These are phyloP conservation scores for Agrotis segetum DNA, from an alignment of 2,888 invertebrate genomes.

Conservation along the genomic window DNA sequence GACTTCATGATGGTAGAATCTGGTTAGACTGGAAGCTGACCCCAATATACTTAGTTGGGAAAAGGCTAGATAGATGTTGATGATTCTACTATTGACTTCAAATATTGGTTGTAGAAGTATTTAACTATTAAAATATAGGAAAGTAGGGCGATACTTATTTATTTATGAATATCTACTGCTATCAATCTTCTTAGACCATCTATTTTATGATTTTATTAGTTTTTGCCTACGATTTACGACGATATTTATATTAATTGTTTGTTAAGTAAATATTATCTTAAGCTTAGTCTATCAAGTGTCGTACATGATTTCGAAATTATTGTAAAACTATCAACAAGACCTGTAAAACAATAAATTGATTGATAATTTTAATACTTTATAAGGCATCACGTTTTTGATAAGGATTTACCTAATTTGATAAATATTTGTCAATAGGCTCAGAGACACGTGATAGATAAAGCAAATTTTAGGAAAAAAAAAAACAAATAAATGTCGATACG, in stretches of 20 bases:
- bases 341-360: slow-evolving; percentile 12
- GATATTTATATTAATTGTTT: slow-evolving; percentile 7
- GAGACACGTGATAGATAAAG: neutral
- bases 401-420: slow-evolving; percentile 9
- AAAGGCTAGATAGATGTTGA: too few species aligned
- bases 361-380: slow-evolving; percentile 7
- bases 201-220: slow-evolving; percentile 10
- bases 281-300: slow-evolving; percentile 4
- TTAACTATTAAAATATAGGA: slow-evolving; percentile 6
- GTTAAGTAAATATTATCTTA: slow-evolving; percentile 3
- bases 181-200: neutral
- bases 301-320: slow-evolving; percentile 7
- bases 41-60: too few species aligned
- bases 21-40: too few species aligned
- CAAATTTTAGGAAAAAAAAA: neutral
- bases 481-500: neutral
- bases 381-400: slow-evolving; percentile 15
- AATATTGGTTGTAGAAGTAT: neutral
- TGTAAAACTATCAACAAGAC: neutral
- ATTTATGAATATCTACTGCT: slow-evolving; percentile 1
- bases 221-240: neutral
- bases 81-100: too few species aligned
- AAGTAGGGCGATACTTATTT: neutral
- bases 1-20: too few species aligned
- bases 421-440: neutral